Base-by-base conservation (phyloP, 2,113 vertebrate species). In the Neogobius melanostomus region DNA sequence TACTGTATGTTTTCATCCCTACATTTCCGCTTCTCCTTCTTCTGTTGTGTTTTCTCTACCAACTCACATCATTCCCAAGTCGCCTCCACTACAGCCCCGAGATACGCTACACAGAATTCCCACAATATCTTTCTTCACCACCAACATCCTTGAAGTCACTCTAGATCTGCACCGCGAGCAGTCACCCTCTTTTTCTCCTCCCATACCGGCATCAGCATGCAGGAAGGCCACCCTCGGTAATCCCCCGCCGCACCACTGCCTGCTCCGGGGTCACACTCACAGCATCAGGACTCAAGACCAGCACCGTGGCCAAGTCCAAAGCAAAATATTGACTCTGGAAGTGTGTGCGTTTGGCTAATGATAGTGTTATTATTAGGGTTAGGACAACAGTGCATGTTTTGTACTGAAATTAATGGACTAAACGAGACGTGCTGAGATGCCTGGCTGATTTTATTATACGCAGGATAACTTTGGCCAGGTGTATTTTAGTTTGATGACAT, bases 181-280 rank as follows among this genome's bases (percentile, higher is more conserved):
- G 76, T 53, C 12, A 53, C 74, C 65, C 66, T 11, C 53, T 28
- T 6, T 15, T 43, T 82, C 74, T 68, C 68, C 64, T 60, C 10
- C 7, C 2, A 36, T 14, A 71, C 3, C 28, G 77, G 76, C 73
- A 81, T 85, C 84, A 79, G 79, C 73, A 82, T 79, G 77, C 77
- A 74, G 79, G 77, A 75, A 81, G 79, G 80, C 80, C 67, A 56
- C 68, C 75, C 82, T 89, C 79, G 73, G 85, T 85, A 85, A 87
- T 85, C 81, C 81, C 54, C 71, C 69, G 67, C 72, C 76, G 77
- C 85, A 77, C 73, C 79, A 74, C 66, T 78, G 75, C 77, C 64
- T 71, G 72, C 49, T 81, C 80, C 80, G 74, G 76, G 86, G 84
- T 89, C 87, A 86, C 48, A 46, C 74, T 54, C 69, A 75, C 65